Evolutionary conservation across 2,113 vertebrate species (phyloP).

Genomic region (Neolamprologus brichardi): DNA sequence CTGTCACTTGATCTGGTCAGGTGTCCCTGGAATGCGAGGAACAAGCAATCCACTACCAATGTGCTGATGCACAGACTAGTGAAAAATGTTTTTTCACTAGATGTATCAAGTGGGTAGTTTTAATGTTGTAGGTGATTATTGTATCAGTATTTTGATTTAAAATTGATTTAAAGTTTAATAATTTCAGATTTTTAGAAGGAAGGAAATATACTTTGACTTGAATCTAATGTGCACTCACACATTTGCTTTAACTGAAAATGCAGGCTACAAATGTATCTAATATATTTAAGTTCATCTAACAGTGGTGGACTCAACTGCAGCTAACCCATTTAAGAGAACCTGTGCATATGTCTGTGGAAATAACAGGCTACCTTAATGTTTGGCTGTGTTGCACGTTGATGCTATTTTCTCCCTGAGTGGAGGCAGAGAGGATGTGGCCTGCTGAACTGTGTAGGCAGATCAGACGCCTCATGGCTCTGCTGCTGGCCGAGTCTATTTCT

Average conservation of each 20-base stretch:
- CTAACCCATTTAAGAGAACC: background rate
- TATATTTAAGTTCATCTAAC: background rate
- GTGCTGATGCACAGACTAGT: background rate
- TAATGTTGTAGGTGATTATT: background rate
- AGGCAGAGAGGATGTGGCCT: constrained; percentile 52
- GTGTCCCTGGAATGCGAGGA: background rate
- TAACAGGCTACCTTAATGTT: constrained; percentile 22
- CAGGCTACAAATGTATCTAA: background rate
- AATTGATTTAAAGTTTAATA: background rate
- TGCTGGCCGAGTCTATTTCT: constrained; percentile 19
- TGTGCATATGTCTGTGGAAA: background rate
- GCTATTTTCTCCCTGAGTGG: constrained; percentile 62
- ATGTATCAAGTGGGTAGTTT: background rate
- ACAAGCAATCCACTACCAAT: background rate
- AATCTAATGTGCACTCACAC: background rate
- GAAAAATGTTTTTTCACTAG: background rate
- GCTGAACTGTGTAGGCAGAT: constrained; percentile 55
- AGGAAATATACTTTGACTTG: background rate
- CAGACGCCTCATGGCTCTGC: constrained; percentile 36
- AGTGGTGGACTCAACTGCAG: background rate
- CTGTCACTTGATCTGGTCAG: background rate
- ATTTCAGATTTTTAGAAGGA: background rate
- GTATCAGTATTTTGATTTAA: background rate
- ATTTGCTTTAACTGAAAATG: background rate
- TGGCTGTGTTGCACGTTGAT: constrained; percentile 23